Base-by-base conservation (phyloP, 2,888 invertebrate genomes). In the Tenthredo amoena region DNA sequence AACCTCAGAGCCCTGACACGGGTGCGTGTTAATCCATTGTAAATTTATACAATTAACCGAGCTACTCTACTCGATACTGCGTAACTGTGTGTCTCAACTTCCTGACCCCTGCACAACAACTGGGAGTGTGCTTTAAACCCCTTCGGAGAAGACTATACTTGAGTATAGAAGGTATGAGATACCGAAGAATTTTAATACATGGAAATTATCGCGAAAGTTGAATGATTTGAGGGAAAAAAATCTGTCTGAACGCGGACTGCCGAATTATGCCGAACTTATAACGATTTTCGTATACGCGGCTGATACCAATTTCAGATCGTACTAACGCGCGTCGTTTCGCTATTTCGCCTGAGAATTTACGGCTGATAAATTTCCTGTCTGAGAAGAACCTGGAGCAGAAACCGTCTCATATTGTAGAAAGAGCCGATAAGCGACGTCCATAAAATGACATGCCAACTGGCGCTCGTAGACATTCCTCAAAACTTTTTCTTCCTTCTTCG, bases 31-130 rank as follows among this genome's bases (percentile, higher is more conserved):
- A 92, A 92, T 91, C 90, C 90, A 89, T 92, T 91, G 91, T 91
- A 91, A 91, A 91, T 91, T 91, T 92, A 92, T 91, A 91, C 91
- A 91, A 92, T 92, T 92, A 92, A 91, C 89, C 88, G 85, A 87
- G 79, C 50, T 77, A 15, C 55, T 79, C 58, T 79, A 58, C 58
- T 79, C 58, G 79, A 77, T 77, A 77, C 58, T 12, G 72, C 37
- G 31, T n/a, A n/a, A 37, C 18, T n/a, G n/a, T 21, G n/a, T 58
- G 50, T 77, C 55, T 77, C 1, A 55, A 55, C 50, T 34, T 77
- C 77, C 77, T 55, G 9, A 77, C 34, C 74, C 74, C 15, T 12
- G 47, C 47, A 6, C 31, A 34, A 68, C 37, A 37, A n/a, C 18
- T 37, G 9, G 15, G 3, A 1, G 12, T 12, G 31, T 6, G 31